A percentile compares a stretch with the other conserved stretches of the same genome.
phyloP scores from a whole-genome alignment of 2,888 invertebrate genomes.

The Ophion obscuratus region DNA sequence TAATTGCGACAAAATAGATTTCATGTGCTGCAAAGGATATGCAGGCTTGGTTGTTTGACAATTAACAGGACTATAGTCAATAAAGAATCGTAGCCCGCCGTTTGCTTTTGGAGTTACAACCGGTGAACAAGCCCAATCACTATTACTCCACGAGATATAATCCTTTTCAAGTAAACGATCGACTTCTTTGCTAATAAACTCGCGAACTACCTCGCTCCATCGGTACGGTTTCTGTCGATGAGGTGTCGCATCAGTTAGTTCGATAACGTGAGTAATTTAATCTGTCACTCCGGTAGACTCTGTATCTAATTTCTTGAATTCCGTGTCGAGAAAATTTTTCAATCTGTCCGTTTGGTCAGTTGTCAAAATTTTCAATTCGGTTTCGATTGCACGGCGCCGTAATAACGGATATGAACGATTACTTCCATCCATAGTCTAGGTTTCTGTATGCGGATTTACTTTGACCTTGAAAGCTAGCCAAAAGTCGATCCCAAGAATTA shows the following conservation, averaged over 20 bases:
- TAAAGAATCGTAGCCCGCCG: too few species aligned
- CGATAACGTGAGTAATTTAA: constrained; percentile 50
- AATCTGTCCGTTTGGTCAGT: constrained; percentile 33
- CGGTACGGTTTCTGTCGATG: constrained; percentile 26
- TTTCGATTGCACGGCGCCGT: neutral
- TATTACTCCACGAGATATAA: too few species aligned
- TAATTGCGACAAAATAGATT: constrained; percentile 49
- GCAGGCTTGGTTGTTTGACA: too few species aligned
- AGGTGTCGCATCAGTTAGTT: constrained; percentile 30
- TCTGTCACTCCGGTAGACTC: constrained; percentile 54
- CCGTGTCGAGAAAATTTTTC: constrained; percentile 44
- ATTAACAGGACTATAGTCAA: too few species aligned
- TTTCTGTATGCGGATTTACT: constrained; percentile 2
- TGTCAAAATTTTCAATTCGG: constrained; percentile 48
- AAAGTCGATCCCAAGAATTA: constrained; percentile 41
- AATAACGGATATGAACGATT: constrained; percentile 40
- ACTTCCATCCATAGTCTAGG: constrained; percentile 44
- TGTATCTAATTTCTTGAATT: constrained; percentile 54
- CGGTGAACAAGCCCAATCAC: too few species aligned
- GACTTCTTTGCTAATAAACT: too few species aligned
- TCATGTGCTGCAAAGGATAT: too few species aligned
- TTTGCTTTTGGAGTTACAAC: too few species aligned
- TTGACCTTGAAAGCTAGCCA: constrained; percentile 30
- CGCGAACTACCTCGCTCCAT: too few species aligned
- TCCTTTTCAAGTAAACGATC: too few species aligned